A percentile compares a stretch with the other conserved stretches of the same genome.
Evolutionary conservation across 2,888 invertebrate genomes (phyloP).

Genomic region (Epinotia bilunana): DNA sequence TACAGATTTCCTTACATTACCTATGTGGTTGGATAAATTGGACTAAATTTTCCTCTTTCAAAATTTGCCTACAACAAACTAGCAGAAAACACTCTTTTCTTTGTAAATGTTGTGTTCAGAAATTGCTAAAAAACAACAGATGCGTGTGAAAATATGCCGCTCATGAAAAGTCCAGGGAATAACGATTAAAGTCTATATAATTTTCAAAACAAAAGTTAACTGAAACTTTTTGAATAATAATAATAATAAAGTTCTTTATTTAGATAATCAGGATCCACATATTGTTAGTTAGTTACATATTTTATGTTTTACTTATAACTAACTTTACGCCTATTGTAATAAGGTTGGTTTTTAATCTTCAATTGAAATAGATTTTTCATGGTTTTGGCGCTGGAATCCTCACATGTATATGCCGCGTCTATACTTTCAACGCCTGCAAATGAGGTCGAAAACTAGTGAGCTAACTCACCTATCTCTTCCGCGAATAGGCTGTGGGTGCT

Average conservation of each 20-base stretch:
- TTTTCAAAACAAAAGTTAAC: background rate
- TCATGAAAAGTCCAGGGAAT: background rate
- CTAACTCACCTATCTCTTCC: constrained; percentile 31
- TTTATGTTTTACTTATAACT: no score
- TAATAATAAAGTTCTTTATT: no score
- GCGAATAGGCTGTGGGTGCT: constrained; percentile 4
- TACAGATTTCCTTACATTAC: no score
- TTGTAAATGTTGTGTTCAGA: constrained; percentile 15
- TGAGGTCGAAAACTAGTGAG: constrained; percentile 37
- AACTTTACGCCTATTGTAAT: background rate
- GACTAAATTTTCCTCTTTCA: background rate
- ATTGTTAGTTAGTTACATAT: no score
- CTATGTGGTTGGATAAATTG: background rate
- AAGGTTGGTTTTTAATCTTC: background rate
- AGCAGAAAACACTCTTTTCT: background rate
- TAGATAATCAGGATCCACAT: no score
- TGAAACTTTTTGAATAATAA: no score
- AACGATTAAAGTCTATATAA: background rate
- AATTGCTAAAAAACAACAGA: constrained; percentile 2
- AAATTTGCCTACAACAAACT: background rate
- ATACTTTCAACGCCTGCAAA: background rate
- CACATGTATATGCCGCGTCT: background rate
- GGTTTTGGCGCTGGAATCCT: background rate
- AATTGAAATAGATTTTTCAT: background rate
- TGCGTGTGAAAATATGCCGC: background rate